phyloP scores from a whole-genome alignment of 1,140 invertebrate genomes.

The Hylaeus volcanicus region DNA sequence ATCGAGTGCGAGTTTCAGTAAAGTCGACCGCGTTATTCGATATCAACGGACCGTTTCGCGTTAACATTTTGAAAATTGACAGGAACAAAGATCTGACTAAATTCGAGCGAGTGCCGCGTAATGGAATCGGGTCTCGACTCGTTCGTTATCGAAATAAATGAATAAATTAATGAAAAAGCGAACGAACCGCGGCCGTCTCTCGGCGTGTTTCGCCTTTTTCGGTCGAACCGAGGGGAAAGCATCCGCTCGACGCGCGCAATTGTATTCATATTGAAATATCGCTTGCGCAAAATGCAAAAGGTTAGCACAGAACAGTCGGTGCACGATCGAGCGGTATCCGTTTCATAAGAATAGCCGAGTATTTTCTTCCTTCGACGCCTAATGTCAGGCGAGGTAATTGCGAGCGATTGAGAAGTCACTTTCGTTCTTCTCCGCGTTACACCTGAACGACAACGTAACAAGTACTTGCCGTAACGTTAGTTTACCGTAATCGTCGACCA shows the following conservation, averaged over 20 bases:
- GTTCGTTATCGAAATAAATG: too few relatives aligned
- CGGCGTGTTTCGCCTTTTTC: slow-evolving; percentile 30
- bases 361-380: not conserved
- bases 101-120: too few relatives aligned
- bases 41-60: too few relatives aligned
- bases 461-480: too few relatives aligned
- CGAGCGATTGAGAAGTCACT: not conserved
- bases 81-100: too few relatives aligned
- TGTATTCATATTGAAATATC: slow-evolving; percentile 59
- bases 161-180: too few relatives aligned
- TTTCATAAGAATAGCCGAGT: slow-evolving; percentile 36
- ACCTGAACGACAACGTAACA: not conserved
- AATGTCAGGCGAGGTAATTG: slow-evolving; percentile 3
- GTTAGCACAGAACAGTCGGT: slow-evolving; percentile 43
- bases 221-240: slow-evolving; percentile 38
- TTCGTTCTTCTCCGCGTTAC: too few relatives aligned
- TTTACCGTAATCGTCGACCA: too few relatives aligned
- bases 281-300: slow-evolving; percentile 62
- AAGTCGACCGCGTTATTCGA: too few relatives aligned
- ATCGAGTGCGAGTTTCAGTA: too few relatives aligned
- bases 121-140: too few relatives aligned
- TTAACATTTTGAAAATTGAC: too few relatives aligned
- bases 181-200: not conserved
- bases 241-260: slow-evolving; percentile 38
- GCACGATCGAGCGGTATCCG: slow-evolving; percentile 42